These are phyloP conservation scores for Coryphaenoides rupestris DNA, from an alignment of 2,113 vertebrate genomes.

Conservation along the genomic window DNA sequence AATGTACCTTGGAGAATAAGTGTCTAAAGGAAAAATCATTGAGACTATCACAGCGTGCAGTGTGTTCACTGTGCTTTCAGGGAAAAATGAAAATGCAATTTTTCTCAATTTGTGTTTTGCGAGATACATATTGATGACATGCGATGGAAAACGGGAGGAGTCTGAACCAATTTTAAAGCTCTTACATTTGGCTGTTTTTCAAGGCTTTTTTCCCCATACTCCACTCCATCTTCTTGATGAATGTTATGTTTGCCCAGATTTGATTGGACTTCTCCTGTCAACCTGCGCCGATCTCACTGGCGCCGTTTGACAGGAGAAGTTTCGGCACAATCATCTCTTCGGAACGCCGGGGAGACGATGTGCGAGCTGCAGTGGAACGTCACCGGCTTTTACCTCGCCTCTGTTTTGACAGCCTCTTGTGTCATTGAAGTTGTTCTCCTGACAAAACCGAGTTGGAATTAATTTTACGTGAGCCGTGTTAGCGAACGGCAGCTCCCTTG, in stretches of 20 bases:
- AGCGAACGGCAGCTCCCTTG: too few species aligned
- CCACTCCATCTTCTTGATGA: background rate
- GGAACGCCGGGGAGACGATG: slow-evolving; percentile 5
- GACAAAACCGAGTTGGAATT: too few species aligned
- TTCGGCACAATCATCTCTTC: slow-evolving; percentile 20
- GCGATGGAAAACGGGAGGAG: background rate
- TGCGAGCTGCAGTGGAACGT: background rate
- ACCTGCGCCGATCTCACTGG: too few species aligned
- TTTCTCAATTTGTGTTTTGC: background rate
- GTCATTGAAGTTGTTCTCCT: slow-evolving; percentile 19
- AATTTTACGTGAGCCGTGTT: too few species aligned
- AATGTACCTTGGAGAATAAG: background rate
- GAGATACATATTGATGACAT: slow-evolving; percentile 1
- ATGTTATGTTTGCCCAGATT: slow-evolving; percentile 10
- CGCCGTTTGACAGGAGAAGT: slow-evolving; percentile 5
- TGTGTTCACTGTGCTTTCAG: background rate
- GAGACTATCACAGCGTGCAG: background rate
- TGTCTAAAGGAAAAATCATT: too few species aligned
- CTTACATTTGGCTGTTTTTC: background rate
- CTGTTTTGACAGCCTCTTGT: slow-evolving; percentile 31
- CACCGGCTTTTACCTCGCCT: background rate
- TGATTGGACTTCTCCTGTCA: too few species aligned
- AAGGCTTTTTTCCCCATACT: too few species aligned
- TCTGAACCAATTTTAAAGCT: slow-evolving; percentile 1
- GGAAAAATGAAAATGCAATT: background rate